These are phyloP conservation scores for Drosophila yakuba DNA, from an alignment of 1,140 invertebrate genomes.

Conservation along the genomic window DNA sequence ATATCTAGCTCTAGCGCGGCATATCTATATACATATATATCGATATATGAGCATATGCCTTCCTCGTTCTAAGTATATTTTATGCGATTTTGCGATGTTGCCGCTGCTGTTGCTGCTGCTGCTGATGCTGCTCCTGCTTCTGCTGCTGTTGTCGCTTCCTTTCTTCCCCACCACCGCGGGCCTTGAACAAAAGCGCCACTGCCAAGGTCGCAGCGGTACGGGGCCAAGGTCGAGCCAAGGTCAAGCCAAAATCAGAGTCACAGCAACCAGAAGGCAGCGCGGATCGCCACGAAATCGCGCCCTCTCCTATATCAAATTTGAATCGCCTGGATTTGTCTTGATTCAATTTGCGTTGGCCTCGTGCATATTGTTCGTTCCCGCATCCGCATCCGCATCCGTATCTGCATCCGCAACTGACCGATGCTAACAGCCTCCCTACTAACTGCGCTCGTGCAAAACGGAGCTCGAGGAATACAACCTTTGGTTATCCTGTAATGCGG, in stretches of 20 bases:
- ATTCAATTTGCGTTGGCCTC: slow-evolving; percentile 16
- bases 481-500: not conserved
- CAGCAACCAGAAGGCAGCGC: slow-evolving; percentile 30
- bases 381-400: slow-evolving; percentile 14
- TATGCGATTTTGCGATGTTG: slow-evolving; percentile 49
- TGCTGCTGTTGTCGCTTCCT: slow-evolving; percentile 4
- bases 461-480: no score
- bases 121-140: not conserved
- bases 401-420: slow-evolving; percentile 6
- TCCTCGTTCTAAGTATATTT: slow-evolving; percentile 59
- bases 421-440: slow-evolving; percentile 23
- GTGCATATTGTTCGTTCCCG: slow-evolving; percentile 16
- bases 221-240: slow-evolving; percentile 34
- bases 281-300: slow-evolving; percentile 36
- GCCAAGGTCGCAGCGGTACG: slow-evolving; percentile 16
- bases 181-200: not conserved
- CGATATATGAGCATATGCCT: slow-evolving; percentile 45
- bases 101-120: slow-evolving; percentile 9
- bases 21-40: slow-evolving; percentile 45
- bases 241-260: slow-evolving; percentile 28
- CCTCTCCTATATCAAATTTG: slow-evolving; percentile 18
- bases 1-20: slow-evolving; percentile 58
- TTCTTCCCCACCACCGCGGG: not conserved
- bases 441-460: slow-evolving; percentile 20
- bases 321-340: slow-evolving; percentile 41